These are phyloP conservation scores for Phylloscopus whistleri DNA, from an alignment of 2,113 vertebrate species.

Conservation along the genomic window DNA sequence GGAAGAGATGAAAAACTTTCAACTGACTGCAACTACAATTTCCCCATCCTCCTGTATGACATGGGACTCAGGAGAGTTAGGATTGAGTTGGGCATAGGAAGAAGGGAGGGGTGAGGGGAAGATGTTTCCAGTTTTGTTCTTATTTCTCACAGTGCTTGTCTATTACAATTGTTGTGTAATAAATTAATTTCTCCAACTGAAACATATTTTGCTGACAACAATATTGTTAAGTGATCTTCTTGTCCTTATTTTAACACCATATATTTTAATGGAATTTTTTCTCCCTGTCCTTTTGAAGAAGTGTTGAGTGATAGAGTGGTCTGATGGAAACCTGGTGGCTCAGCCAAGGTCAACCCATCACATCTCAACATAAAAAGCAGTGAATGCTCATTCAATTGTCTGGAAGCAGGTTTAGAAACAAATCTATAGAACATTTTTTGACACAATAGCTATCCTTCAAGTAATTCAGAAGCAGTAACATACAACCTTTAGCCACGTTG, in stretches of 20 bases:
- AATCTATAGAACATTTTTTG: background rate
- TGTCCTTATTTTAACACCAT: background rate
- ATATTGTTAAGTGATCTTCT: background rate
- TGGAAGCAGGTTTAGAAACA: background rate
- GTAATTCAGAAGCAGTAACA: background rate
- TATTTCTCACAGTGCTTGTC: background rate
- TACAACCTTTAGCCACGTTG: background rate
- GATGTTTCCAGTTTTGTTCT: background rate
- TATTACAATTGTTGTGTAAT: background rate
- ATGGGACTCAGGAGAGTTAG: rapidly evolving
- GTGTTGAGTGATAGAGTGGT: too few relatives aligned
- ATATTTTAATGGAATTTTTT: background rate
- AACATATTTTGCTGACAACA: background rate
- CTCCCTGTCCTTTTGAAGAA: background rate
- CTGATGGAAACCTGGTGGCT: background rate
- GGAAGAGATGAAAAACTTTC: background rate
- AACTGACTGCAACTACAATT: background rate
- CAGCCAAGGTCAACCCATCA: background rate
- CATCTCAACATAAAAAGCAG: background rate
- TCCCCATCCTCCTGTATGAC: rapidly evolving
- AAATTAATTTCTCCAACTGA: background rate
- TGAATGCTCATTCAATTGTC: background rate
- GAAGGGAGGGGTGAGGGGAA: rapidly evolving
- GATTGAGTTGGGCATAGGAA: background rate
- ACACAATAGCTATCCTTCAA: background rate